These are phyloP conservation scores for Oscheius onirici DNA, from an alignment of 2,888 invertebrate species.

Conservation along the genomic window DNA sequence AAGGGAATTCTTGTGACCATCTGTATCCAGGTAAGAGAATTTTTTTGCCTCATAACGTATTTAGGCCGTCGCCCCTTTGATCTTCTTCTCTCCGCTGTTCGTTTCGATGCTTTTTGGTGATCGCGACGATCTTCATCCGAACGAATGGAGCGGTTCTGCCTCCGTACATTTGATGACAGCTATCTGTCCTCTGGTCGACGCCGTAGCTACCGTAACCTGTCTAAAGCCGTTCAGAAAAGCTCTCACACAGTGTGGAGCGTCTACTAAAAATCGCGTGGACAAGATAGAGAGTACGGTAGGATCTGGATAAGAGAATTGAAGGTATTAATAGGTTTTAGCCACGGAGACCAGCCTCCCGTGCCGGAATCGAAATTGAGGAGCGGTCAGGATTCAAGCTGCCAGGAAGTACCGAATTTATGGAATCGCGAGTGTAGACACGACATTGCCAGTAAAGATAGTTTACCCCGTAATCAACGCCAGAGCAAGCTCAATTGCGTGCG, in stretches of 20 bases:
- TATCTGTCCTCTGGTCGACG: conserved; percentile 24
- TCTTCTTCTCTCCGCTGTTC: conserved; percentile 22
- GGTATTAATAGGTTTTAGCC: background rate
- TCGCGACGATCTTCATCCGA: background rate
- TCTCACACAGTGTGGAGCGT: background rate
- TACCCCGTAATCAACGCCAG: too few relatives aligned
- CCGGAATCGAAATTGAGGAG: background rate
- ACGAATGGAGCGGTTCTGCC: conserved; percentile 12
- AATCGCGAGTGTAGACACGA: background rate
- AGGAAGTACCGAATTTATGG: conserved; percentile 16
- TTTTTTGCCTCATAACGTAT: background rate
- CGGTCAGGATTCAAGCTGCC: background rate
- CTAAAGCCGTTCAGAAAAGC: conserved; percentile 26
- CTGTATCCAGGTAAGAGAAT: conserved; percentile 21
- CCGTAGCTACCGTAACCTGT: conserved; percentile 20
- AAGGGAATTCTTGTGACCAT: conserved; percentile 27
- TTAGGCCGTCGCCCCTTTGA: conserved; percentile 22
- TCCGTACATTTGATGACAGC: conserved; percentile 14
- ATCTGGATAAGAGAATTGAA: background rate
- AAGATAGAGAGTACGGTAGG: background rate
- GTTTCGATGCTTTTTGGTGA: conserved; percentile 18
- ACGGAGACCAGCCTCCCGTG: background rate
- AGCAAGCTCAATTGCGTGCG: too few relatives aligned
- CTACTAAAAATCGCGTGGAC: background rate
- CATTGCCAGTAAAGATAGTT: background rate